Evolutionary conservation across 2,888 invertebrate species (phyloP).

Genomic region (Dicroscelio sp.): DNA sequence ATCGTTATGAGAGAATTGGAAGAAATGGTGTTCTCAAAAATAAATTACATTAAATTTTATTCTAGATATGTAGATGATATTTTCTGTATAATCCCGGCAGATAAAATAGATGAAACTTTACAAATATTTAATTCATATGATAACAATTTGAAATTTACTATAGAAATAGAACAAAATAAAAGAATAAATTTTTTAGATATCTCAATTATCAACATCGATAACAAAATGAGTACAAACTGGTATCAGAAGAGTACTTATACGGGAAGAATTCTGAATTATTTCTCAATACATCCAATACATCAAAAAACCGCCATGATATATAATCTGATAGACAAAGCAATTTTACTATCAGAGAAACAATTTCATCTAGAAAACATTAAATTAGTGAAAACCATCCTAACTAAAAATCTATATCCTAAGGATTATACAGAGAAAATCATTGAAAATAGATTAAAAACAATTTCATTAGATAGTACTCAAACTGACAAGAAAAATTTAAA

Average conservation of each 20-base stretch:
- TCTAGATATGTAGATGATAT: too few species aligned
- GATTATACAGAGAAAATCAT: background rate
- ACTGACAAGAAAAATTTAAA: background rate
- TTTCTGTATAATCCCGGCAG: background rate
- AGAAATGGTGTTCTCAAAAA: background rate
- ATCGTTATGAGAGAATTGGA: background rate
- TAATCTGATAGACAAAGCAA: background rate
- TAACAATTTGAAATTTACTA: too few species aligned
- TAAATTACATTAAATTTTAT: background rate
- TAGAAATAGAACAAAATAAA: too few species aligned
- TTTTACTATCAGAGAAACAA: background rate
- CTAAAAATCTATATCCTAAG: background rate
- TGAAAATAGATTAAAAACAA: background rate
- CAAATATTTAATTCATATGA: too few species aligned
- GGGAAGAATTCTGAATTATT: background rate
- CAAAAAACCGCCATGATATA: constrained; percentile 24
- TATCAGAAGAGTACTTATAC: constrained; percentile 6
- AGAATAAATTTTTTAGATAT: constrained; percentile 9
- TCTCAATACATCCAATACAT: background rate
- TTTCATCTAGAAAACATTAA: background rate
- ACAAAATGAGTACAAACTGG: constrained; percentile 2
- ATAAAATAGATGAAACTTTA: background rate
- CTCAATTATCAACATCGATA: background rate
- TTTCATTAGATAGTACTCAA: too few species aligned
- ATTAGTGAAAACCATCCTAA: background rate